Base-by-base conservation (phyloP, 2,888 invertebrate genomes). In the Rhagonycha lutea region DNA sequence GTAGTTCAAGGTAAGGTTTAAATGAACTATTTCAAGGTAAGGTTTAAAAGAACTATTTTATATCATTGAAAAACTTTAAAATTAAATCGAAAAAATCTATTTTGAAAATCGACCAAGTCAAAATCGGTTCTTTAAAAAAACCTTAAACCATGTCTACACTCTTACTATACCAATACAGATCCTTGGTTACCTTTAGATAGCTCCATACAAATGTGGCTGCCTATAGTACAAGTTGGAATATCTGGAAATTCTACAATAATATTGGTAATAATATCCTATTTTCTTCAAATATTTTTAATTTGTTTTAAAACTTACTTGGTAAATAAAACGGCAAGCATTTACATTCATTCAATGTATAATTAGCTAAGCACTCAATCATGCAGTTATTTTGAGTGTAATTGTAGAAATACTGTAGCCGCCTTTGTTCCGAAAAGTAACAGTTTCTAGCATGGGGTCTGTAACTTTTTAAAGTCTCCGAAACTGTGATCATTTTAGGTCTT, bases 311-410 rank as follows among this genome's bases (percentile, higher is more conserved):
- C 85, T 86, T 84, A 89, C 89, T 83, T 70, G 93, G 93, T 92
- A 94, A 92, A 70, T 91, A 92, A 81, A 92, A 92, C 83, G 91
- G 91, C 14, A 86, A 85, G 73, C 86, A 86, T 47, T 82, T 82
- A 74, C 86, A 86, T 14, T 67, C 85, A 4, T 86, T 83, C 69
- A 90, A 84, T 0, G 93, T 93, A 79, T 90, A 92, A 85, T 94
- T 93, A 2, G 93, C 90, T 71, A 92, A 85, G 80, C 94, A 94
- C 85, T 94, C 94, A 85, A 93, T 88, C 82, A 93, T 91, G 82
- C 94, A 94, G 84, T 93, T 94, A 69, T 90, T 89, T 84, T 93
- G 92, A 0, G 93, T 92, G 86, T 94, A 94, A 47, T 91, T 89
- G 85, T 91, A 91, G 84, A 92, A 94, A 84, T 90, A 93, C 69